Evolutionary conservation across 2,888 invertebrate genomes (phyloP).

Genomic region (Cylloceria caligata): DNA sequence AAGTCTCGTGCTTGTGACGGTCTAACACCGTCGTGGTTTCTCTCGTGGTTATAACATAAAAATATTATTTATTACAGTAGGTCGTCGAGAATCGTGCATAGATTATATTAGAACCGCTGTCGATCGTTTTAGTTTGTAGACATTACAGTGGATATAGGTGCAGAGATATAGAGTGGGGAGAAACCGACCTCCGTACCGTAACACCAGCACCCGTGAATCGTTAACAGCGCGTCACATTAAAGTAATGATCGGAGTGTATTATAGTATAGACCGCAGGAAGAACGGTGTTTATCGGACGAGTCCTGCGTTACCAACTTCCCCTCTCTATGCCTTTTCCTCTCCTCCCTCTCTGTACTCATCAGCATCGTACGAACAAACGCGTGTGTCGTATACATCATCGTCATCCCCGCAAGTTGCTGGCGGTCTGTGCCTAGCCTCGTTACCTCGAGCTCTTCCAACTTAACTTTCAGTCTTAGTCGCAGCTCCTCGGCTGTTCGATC

Average conservation of each 20-base stretch:
- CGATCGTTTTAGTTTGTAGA: neutral
- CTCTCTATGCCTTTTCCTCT: constrained; percentile 17
- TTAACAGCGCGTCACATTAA: constrained; percentile 35
- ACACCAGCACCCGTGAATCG: constrained; percentile 33
- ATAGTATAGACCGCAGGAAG: constrained; percentile 18
- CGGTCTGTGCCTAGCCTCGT: constrained; percentile 4
- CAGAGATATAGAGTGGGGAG: neutral
- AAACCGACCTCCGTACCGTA: constrained; percentile 14
- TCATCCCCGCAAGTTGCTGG: constrained; percentile 6
- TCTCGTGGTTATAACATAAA: neutral
- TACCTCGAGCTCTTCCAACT: constrained; percentile 38
- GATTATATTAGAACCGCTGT: constrained; percentile 13
- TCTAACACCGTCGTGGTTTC: neutral
- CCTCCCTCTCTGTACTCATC: constrained; percentile 27
- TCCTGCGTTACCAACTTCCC: constrained; percentile 24
- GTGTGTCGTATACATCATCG: constrained; percentile 27
- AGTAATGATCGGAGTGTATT: constrained; percentile 41
- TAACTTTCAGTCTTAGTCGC: constrained; percentile 57
- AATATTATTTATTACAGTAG: constrained; percentile 1
- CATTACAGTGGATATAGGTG: neutral
- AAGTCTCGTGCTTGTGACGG: neutral
- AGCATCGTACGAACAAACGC: constrained; percentile 28
- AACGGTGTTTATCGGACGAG: constrained; percentile 13
- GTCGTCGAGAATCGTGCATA: constrained; percentile 11
- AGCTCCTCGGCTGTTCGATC: constrained; percentile 41